A percentile compares a stretch with the other conserved stretches of the same genome.
Evolutionary conservation across 2,797 vertebrate species (phyloP).

Genomic region (Spea hammondii): DNA sequence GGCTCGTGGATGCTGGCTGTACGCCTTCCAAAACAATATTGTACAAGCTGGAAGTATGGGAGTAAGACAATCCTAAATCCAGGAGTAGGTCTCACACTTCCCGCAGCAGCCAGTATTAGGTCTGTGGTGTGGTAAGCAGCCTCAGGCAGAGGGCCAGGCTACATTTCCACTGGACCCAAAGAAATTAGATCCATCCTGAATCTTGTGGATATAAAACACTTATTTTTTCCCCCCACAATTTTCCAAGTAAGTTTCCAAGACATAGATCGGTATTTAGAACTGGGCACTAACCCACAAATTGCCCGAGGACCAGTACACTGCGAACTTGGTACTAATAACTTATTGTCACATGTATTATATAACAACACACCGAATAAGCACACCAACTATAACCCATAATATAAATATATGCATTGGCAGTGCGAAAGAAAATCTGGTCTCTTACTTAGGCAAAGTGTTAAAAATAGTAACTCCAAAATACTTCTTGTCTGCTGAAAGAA

Average conservation of each 20-base stretch:
- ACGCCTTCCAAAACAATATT: constrained; percentile 40
- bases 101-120: constrained; percentile 22
- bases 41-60: constrained; percentile 23
- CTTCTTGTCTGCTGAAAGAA: neutral
- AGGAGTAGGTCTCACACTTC: constrained; percentile 28
- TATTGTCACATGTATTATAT: neutral
- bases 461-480: neutral
- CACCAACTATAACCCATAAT: neutral
- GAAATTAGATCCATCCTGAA: constrained; percentile 48
- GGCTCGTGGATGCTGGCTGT: constrained; percentile 15
- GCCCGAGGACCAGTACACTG: neutral
- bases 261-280: constrained; percentile 22
- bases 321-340: neutral
- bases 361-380: neutral
- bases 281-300: constrained; percentile 32
- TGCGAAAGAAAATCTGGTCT: neutral
- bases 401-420: neutral
- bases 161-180: constrained; percentile 47
- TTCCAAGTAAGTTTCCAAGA: constrained; percentile 42
- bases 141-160: constrained; percentile 37
- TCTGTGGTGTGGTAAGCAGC: constrained; percentile 44
- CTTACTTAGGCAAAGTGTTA: neutral
- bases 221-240: constrained; percentile 28
- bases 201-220: constrained; percentile 46
- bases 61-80: constrained; percentile 28